Conservation (phyloP, 2,797 vertebrate species). For the Pogoniulus pusillus region DNA sequence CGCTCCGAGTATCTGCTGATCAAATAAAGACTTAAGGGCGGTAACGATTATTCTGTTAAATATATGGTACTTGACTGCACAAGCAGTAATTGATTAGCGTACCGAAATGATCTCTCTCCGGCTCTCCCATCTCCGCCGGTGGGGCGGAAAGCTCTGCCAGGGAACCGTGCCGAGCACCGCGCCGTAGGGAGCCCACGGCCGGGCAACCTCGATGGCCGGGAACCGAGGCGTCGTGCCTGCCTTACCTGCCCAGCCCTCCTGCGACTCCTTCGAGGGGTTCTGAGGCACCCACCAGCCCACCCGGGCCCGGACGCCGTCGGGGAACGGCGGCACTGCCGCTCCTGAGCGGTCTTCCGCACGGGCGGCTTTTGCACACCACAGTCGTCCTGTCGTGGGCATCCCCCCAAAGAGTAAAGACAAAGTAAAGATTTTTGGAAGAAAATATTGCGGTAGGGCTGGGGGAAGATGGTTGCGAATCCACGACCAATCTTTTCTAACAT, state of each 20-base stretch:
- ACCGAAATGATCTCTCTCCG: constrained; percentile 69
- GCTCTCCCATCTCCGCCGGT: not conserved
- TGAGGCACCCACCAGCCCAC: not conserved
- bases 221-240: not conserved
- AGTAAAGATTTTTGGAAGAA: not conserved
- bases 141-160: not conserved
- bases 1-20: constrained; percentile 57
- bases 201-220: not conserved
- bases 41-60: constrained; percentile 77
- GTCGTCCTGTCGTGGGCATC: not conserved
- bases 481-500: not conserved
- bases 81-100: constrained; percentile 74
- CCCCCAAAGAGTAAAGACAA: not conserved
- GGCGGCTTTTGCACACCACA: not conserved
- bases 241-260: not conserved
- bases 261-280: not conserved
- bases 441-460: fast-evolving
- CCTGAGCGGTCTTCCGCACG: not conserved
- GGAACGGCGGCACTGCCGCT: not conserved
- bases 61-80: constrained; percentile 71
- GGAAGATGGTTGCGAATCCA: not conserved
- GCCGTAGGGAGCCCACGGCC: not conserved
- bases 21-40: constrained; percentile 75
- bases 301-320: not conserved
- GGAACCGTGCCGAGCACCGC: not conserved